Conservation (phyloP, 2,113 vertebrate species). For the Aepyceros melampus region DNA sequence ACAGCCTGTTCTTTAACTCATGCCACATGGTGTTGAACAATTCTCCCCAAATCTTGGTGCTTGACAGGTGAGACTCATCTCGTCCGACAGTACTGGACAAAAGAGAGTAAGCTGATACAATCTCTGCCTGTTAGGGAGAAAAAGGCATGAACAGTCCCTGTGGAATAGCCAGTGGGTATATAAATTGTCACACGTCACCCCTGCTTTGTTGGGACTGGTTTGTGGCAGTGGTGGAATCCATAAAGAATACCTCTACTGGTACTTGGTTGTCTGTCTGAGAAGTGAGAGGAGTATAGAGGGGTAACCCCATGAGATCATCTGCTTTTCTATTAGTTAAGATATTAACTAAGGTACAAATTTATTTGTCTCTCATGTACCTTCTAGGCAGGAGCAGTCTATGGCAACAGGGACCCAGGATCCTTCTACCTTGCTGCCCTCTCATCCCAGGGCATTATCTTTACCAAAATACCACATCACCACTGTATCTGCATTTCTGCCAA, state of each 20-base stretch:
- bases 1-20: background rate
- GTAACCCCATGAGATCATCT: background rate
- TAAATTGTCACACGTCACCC: background rate
- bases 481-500: background rate
- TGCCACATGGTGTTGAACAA: background rate
- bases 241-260: background rate
- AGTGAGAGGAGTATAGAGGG: background rate
- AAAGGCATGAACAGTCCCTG: background rate
- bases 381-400: background rate
- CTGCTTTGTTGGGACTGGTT: background rate
- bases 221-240: background rate
- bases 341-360: background rate
- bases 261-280: background rate
- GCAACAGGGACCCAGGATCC: background rate
- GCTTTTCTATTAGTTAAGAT: background rate
- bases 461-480: background rate
- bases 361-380: background rate
- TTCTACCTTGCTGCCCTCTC: background rate
- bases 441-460: background rate
- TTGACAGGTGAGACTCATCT: background rate
- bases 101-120: background rate
- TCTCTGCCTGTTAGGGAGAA: background rate
- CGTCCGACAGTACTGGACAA: background rate
- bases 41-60: background rate
- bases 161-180: fast-evolving